Percentiles rank a stretch among this genome's conserved stretches.
Conservation (phyloP, 2,888 invertebrate genomes). For the Aporophyla lueneburgensis region DNA sequence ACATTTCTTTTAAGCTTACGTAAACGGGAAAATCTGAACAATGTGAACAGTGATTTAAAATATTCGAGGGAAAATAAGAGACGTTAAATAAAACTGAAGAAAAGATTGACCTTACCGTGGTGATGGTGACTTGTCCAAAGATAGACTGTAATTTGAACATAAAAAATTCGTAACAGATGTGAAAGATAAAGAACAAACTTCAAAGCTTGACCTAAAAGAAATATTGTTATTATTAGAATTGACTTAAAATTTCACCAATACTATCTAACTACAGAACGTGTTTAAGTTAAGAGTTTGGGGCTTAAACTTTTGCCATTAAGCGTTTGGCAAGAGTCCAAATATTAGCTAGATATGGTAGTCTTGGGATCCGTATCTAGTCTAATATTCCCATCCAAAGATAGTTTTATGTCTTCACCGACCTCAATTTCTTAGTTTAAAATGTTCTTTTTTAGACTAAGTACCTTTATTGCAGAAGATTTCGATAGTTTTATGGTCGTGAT, state of each 20-base stretch:
- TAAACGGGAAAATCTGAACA: background rate
- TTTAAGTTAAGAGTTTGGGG: slow-evolving; percentile 27
- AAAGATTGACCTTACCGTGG: background rate
- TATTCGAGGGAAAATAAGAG: background rate
- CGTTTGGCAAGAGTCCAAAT: slow-evolving; percentile 56
- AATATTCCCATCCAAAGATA: slow-evolving; percentile 34
- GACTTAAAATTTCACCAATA: slow-evolving; percentile 11
- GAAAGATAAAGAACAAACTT: slow-evolving; percentile 1
- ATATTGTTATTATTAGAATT: background rate
- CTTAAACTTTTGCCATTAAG: slow-evolving; percentile 45
- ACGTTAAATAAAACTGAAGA: background rate
- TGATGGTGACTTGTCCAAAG: background rate
- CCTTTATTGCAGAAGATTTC: slow-evolving; percentile 4
- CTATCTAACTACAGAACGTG: slow-evolving; percentile 35
- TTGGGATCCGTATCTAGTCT: slow-evolving; percentile 29
- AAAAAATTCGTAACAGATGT: background rate
- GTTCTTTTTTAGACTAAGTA: slow-evolving; percentile 13
- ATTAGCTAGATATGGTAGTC: slow-evolving; percentile 46
- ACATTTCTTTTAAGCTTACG: slow-evolving; percentile 18
- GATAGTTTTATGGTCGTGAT: slow-evolving; percentile 13
- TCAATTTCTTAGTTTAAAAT: slow-evolving; percentile 32
- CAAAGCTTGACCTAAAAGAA: background rate
- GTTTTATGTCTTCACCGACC: slow-evolving; percentile 55
- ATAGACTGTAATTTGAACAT: background rate
- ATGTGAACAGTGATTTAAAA: slow-evolving; percentile 1